Base-by-base conservation (phyloP, 2,113 vertebrate species). In the Psilopsiagon aymara region DNA sequence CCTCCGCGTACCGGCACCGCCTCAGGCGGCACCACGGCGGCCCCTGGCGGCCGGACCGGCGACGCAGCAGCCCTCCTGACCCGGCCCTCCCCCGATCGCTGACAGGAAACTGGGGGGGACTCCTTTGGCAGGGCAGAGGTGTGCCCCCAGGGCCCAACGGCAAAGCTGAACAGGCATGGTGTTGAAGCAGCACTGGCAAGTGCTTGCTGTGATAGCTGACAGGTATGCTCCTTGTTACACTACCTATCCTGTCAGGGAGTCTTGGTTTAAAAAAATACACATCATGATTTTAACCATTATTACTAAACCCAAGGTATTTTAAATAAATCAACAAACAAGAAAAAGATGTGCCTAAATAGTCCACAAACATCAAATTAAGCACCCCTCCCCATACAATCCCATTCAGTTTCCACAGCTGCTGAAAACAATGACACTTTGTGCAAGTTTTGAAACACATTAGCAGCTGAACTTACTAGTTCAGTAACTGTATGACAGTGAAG, bases 151-250 rank as follows among this genome's bases (percentile, higher is more conserved):
- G 52, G 52, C 37, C 23, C 7, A 1, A 0, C 33, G 57, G 41
- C 74, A 19, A 18, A 3, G 49, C 68, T 5, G 39, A n/a, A 7
- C 25, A 5, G 47, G 16, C 24, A 13, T 1, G 7, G 71, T 10
- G 41, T 4, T 9, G 41, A 47, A n/a, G 8, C 29, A 29, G 43
- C 19, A 17, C 60, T 2, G 21, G 8, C 19, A 37, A 1, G 10
- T 0, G 5, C 21, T 2, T 2, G 67, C 49, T 3, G 23, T 0
- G 20, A 11, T 0, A 19, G 77, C 67, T 6, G 35, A 2, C 33
- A 7, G 6, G 6, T 10, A 4, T 0, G 29, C 15, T 17, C 39
- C 39, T 21, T 29, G 10, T 14, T 4, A 10, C 24, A 1, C 35
- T 4, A 6, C 17, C 10, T 5, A 4, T 28, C 27, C 64, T 1